Conservation (phyloP, 2,113 vertebrate genomes). For the Leucoraja erinaceus region DNA sequence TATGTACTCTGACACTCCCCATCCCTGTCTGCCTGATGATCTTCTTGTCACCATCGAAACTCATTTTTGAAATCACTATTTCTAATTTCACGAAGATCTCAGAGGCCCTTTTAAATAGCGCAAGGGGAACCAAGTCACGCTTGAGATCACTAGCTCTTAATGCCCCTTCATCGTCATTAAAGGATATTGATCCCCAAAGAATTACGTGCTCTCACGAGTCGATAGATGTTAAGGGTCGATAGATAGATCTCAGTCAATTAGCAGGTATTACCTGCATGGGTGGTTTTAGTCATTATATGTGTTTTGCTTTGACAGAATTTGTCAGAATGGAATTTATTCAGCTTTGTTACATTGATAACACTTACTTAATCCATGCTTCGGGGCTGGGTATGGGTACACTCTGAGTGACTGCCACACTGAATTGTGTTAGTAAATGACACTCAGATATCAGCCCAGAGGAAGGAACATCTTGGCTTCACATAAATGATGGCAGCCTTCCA, state of each 20-base stretch:
- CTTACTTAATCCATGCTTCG: not conserved
- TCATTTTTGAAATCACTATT: too few relatives aligned
- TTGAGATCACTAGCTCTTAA: not conserved
- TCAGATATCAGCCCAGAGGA: not conserved
- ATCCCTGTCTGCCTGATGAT: too few relatives aligned
- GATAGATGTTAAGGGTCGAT: not conserved
- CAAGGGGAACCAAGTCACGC: not conserved
- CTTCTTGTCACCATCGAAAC: too few relatives aligned
- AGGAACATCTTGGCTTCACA: not conserved
- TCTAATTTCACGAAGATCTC: not conserved
- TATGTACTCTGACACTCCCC: too few relatives aligned
- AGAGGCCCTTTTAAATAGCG: not conserved
- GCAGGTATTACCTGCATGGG: not conserved
- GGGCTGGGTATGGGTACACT: not conserved
- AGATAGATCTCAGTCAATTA: not conserved
- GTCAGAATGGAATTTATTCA: not conserved
- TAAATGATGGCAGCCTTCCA: not conserved
- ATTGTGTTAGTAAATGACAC: not conserved
- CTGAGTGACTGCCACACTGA: not conserved
- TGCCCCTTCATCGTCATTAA: not conserved
- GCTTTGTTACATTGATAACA: constrained; percentile 4
- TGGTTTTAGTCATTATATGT: not conserved
- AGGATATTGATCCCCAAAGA: constrained; percentile 4
- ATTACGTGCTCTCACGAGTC: not conserved
- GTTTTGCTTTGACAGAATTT: constrained; percentile 12